Percentiles rank a stretch among this genome's conserved stretches.
phyloP scores from a whole-genome alignment of 64 coral and sea anemone genomes.

The Dendrophyllia cribrosa region DNA sequence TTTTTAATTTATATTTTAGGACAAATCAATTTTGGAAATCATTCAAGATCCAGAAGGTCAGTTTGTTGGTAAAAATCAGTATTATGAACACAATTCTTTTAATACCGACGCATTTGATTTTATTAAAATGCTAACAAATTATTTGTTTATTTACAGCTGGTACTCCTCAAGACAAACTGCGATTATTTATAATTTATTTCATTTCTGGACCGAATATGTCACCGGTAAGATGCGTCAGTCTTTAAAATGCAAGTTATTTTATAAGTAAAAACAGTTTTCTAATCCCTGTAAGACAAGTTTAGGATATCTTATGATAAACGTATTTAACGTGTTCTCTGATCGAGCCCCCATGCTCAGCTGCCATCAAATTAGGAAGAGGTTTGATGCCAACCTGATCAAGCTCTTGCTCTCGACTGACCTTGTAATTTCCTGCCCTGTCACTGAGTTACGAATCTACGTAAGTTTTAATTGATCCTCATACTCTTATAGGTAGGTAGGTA shows the following conservation, averaged over 20 bases:
- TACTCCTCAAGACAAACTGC: conserved; percentile 93
- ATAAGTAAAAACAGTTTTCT: too few relatives aligned
- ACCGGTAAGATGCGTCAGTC: conserved; percentile 47
- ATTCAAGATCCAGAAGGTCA: conserved; percentile 99
- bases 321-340: too few relatives aligned
- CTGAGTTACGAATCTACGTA: too few relatives aligned
- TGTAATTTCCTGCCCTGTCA: too few relatives aligned
- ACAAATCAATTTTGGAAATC: conserved; percentile 99
- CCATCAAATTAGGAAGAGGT: too few relatives aligned
- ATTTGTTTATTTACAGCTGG: conserved; percentile 73
- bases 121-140: neutral
- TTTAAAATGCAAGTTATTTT: neutral
- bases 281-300: too few relatives aligned
- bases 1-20: conserved; percentile 57
- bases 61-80: neutral
- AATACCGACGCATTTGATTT: neutral
- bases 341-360: too few relatives aligned
- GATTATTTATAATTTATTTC: conserved; percentile 97
- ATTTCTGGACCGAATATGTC: conserved; percentile 96
- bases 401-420: too few relatives aligned
- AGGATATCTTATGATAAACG: too few relatives aligned
- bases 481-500: too few relatives aligned
- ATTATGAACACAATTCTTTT: neutral
- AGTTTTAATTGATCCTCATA: too few relatives aligned
- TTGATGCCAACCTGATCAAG: too few relatives aligned